phyloP scores from a whole-genome alignment of 2,113 vertebrate genomes.

The Merops nubicus region DNA sequence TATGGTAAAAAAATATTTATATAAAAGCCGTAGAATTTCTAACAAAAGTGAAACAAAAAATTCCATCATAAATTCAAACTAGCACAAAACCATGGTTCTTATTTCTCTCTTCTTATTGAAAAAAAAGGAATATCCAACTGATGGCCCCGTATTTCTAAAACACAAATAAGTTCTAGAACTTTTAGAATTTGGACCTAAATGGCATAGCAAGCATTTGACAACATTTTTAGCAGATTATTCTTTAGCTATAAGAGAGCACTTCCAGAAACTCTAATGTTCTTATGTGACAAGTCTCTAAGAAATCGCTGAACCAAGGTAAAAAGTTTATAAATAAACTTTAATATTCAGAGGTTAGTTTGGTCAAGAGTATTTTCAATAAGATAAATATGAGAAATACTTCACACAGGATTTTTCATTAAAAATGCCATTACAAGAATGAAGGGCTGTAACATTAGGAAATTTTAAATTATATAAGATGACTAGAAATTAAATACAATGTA shows the following conservation, averaged over 20 bases:
- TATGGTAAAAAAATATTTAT: neutral
- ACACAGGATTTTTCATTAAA: neutral
- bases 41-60: neutral
- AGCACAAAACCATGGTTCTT: neutral
- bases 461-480: neutral
- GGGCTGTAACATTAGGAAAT: neutral
- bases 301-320: neutral
- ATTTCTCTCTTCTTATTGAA: neutral
- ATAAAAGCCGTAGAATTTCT: neutral
- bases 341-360: neutral
- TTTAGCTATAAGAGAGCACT: neutral
- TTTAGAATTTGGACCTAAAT: neutral
- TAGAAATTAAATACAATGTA: neutral
- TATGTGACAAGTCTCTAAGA: neutral
- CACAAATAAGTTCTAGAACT: neutral
- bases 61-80: neutral
- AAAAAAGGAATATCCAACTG: neutral
- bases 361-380: neutral
- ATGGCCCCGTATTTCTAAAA: neutral
- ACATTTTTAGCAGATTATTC: neutral
- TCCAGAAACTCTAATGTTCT: neutral
- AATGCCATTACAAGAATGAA: neutral
- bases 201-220: neutral
- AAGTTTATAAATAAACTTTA: slow-evolving; percentile 1
- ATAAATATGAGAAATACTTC: neutral